These are phyloP conservation scores for Pterostichus niger DNA, from an alignment of 2,888 invertebrate genomes.

Conservation along the genomic window DNA sequence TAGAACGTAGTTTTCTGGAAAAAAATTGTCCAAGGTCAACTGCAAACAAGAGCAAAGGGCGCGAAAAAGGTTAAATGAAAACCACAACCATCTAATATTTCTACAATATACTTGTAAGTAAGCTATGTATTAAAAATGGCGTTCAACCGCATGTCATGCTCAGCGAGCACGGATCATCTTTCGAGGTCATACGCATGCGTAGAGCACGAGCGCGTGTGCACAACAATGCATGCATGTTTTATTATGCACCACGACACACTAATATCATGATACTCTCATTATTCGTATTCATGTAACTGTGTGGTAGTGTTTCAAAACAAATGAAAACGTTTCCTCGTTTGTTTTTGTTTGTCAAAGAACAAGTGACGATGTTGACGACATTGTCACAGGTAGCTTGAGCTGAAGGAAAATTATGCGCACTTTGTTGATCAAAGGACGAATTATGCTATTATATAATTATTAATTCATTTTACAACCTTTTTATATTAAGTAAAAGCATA, in stretches of 20 bases:
- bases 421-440: neutral
- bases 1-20: no score
- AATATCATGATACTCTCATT: constrained; percentile 62
- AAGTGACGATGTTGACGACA: constrained; percentile 16
- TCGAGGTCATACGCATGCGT: constrained; percentile 47
- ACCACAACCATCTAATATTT: constrained; percentile 33
- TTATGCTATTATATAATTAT: no score
- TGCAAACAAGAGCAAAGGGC: neutral
- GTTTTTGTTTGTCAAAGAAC: constrained; percentile 35
- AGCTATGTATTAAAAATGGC: constrained; percentile 51
- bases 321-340: constrained; percentile 50
- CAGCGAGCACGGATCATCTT: constrained; percentile 49
- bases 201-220: constrained; percentile 5
- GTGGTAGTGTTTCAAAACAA: constrained; percentile 31
- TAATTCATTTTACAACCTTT: no score
- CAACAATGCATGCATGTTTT: constrained; percentile 52
- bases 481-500: no score
- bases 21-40: no score
- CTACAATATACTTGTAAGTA: constrained; percentile 2
- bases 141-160: constrained; percentile 51
- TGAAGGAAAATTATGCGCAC: constrained; percentile 7
- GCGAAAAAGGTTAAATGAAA: constrained; percentile 33
- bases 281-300: constrained; percentile 57
- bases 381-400: constrained; percentile 43
- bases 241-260: constrained; percentile 21